phyloP scores from a whole-genome alignment of 2,113 vertebrate species.

The Sakesphorus luctuosus region DNA sequence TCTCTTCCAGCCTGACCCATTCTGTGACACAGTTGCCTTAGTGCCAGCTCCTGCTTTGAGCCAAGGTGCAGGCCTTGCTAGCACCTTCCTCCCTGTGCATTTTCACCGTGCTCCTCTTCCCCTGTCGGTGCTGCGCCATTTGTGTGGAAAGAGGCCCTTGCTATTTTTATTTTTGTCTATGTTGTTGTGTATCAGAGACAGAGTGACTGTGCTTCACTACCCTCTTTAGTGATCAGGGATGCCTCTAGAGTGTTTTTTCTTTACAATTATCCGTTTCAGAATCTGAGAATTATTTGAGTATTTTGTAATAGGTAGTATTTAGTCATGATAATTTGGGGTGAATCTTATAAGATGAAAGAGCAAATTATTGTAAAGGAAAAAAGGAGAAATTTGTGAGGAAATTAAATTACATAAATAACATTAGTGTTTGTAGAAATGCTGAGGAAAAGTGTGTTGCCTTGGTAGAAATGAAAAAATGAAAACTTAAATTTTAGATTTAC shows the following conservation, averaged over 20 bases:
- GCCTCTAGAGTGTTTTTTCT: not conserved
- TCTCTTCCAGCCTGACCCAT: not conserved
- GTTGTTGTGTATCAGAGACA: not conserved
- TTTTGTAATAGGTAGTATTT: not conserved
- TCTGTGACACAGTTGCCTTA: not conserved
- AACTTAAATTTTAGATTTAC: not conserved
- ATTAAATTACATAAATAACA: not conserved
- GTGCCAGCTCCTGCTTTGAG: not conserved
- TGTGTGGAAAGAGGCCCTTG: not conserved
- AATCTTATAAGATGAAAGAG: not conserved
- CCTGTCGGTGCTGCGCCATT: not conserved
- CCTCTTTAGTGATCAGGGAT: not conserved
- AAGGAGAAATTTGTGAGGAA: not conserved
- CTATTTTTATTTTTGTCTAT: not conserved
- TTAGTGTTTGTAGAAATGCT: not conserved
- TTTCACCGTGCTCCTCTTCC: not conserved
- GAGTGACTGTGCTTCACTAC: not conserved
- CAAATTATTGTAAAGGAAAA: not conserved
- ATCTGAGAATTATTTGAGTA: not conserved
- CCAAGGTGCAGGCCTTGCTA: not conserved
- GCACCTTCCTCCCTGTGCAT: not conserved
- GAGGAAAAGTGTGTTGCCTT: not conserved
- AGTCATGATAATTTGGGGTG: not conserved
- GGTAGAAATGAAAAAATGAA: not conserved
- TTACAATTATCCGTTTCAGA: not conserved